Conservation (phyloP, 2,113 vertebrate genomes). For the Tyto alba region DNA sequence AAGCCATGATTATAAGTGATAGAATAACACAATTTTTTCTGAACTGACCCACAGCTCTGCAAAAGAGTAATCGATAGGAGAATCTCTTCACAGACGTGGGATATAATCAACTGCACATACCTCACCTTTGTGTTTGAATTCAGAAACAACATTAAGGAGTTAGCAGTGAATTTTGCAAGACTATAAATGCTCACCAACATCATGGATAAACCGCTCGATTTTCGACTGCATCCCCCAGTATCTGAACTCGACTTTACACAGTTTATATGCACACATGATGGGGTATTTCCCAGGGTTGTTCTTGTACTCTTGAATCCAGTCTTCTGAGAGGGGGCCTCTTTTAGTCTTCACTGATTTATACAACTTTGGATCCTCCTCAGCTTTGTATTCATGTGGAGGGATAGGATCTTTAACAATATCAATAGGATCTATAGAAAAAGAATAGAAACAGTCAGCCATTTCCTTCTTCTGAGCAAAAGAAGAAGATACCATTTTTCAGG, state of each 20-base stretch:
- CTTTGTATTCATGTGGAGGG: constrained; percentile 89
- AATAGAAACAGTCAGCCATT: not conserved
- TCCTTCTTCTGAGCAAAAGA: not conserved
- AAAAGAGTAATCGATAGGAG: not conserved
- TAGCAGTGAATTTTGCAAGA: not conserved
- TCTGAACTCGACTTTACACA: constrained; percentile 98
- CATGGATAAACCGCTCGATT: constrained; percentile 98
- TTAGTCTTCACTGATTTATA: constrained; percentile 90
- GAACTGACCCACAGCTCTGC: not conserved
- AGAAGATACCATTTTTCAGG: not conserved
- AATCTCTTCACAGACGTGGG: not conserved
- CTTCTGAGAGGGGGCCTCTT: constrained; percentile 88
- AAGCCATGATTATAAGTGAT: fast-evolving
- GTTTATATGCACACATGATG: constrained; percentile 98
- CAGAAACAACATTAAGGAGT: not conserved
- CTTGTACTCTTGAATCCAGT: constrained; percentile 92
- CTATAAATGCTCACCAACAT: constrained; percentile 83
- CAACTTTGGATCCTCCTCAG: constrained; percentile 91
- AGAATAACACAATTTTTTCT: not conserved
- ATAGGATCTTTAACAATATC: constrained; percentile 96
- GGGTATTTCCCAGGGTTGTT: constrained; percentile 79
- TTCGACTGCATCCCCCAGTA: constrained; percentile 99
- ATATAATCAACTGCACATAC: not conserved
- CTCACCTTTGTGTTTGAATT: not conserved
- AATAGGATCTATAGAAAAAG: constrained; percentile 80